These are phyloP conservation scores for Premnoplex brunnescens DNA, from an alignment of 2,797 vertebrate genomes.

Conservation along the genomic window DNA sequence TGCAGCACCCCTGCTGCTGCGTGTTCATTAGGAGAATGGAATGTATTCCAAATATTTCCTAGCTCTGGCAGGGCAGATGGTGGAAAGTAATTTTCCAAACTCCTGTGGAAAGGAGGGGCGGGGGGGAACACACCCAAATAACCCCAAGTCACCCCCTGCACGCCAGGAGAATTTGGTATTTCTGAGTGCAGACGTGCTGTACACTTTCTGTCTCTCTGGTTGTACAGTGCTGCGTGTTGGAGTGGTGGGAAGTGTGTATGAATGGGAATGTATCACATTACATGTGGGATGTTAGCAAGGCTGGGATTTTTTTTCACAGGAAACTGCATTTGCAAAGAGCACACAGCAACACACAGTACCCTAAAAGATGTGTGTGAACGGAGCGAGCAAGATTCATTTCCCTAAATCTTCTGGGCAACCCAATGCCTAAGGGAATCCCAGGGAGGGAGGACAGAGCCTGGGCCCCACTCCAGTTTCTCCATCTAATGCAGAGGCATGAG, in stretches of 20 bases:
- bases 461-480: background rate
- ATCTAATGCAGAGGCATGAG: background rate
- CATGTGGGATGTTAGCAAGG: slow-evolving; percentile 55
- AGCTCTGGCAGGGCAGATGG: slow-evolving; percentile 65
- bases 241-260: slow-evolving; percentile 53
- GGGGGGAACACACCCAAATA: background rate
- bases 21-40: slow-evolving; percentile 71
- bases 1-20: slow-evolving; percentile 63
- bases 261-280: slow-evolving; percentile 48
- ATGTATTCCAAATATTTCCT: slow-evolving; percentile 72
- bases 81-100: slow-evolving; percentile 67
- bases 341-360: slow-evolving; percentile 18
- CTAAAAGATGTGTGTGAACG: background rate
- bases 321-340: slow-evolving; percentile 50
- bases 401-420: slow-evolving; percentile 18
- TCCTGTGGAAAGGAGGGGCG: background rate
- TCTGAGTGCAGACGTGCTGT: background rate
- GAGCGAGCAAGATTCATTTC: slow-evolving; percentile 1
- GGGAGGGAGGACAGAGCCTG: background rate
- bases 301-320: slow-evolving; percentile 59
- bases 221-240: slow-evolving; percentile 7
- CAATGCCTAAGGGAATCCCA: background rate
- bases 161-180: background rate
- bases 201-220: slow-evolving; percentile 9
- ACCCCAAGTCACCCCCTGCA: slow-evolving; percentile 25